phyloP scores from a whole-genome alignment of 2,888 invertebrate species.

The Gymnocheta viridis region DNA sequence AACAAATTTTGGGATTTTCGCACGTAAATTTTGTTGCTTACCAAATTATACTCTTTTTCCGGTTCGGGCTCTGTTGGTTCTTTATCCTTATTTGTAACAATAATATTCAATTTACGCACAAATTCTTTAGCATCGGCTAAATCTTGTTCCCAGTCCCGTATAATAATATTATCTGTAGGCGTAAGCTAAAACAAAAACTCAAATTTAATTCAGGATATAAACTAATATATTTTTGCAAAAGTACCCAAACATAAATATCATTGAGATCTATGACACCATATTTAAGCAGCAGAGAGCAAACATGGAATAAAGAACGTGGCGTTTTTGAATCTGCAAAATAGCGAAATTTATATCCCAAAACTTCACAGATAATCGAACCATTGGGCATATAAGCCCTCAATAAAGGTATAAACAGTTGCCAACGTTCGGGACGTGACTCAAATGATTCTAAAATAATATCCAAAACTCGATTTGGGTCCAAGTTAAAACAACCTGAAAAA shows the following conservation, averaged over 20 bases:
- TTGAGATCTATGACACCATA: conserved; percentile 92
- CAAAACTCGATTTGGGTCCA: conserved; percentile 98
- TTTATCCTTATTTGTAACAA: conserved; percentile 91
- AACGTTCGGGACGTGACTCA: conserved; percentile 91
- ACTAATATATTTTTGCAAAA: conserved; percentile 72
- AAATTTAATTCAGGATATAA: neutral
- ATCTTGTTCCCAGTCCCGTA: conserved; percentile 91
- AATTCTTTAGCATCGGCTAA: conserved; percentile 92
- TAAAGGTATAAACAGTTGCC: conserved; percentile 92
- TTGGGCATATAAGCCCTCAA: conserved; percentile 94
- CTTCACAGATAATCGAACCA: conserved; percentile 93
- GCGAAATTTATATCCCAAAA: conserved; percentile 95
- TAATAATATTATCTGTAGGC: conserved; percentile 92
- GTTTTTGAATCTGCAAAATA: conserved; percentile 86
- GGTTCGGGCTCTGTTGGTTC: conserved; percentile 88
- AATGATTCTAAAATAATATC: conserved; percentile 98
- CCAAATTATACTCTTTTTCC: conserved; percentile 87
- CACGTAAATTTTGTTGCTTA: conserved; percentile 75
- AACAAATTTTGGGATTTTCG: too few relatives aligned
- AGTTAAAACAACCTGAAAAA: conserved; percentile 95
- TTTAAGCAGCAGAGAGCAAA: conserved; percentile 95
- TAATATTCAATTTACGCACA: conserved; percentile 92
- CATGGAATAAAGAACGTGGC: conserved; percentile 92
- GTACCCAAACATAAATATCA: conserved; percentile 95
- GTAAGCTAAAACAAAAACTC: conserved; percentile 84